Conservation (phyloP, 2,888 invertebrate genomes). For the Lycaena phlaeas region DNA sequence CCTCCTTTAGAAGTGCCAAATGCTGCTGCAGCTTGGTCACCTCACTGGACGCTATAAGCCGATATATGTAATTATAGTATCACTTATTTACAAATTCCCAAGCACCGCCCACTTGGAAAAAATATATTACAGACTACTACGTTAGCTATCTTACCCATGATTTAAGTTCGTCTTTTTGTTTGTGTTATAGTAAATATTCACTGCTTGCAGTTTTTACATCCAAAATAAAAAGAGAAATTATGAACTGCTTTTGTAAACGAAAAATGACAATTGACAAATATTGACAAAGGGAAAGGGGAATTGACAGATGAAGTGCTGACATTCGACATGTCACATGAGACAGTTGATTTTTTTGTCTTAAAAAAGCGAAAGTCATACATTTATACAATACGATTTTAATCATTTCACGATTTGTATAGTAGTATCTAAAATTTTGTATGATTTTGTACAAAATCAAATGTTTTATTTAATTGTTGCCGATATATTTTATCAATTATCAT, state of each 20-base stretch:
- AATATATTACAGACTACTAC: background rate
- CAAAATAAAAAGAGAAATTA: conserved; percentile 6
- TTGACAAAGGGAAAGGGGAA: too few relatives aligned
- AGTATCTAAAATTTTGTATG: too few relatives aligned
- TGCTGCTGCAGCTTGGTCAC: conserved; percentile 86
- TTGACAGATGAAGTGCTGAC: too few relatives aligned
- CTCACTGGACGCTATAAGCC: conserved; percentile 68
- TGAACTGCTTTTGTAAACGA: background rate
- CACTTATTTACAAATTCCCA: conserved; percentile 28
- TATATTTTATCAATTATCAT: too few relatives aligned
- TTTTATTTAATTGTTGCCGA: too few relatives aligned
- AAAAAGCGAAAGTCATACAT: too few relatives aligned
- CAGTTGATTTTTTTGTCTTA: background rate
- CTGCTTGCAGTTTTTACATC: conserved; percentile 1
- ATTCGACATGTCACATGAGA: too few relatives aligned
- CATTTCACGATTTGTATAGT: too few relatives aligned
- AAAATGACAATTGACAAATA: background rate
- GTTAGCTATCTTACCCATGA: conserved; percentile 7
- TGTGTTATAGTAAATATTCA: background rate
- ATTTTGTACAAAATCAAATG: too few relatives aligned
- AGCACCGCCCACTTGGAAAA: conserved; percentile 51
- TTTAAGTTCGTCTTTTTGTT: background rate
- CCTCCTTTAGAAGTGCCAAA: conserved; percentile 86
- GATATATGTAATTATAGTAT: conserved; percentile 26
- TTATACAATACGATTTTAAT: too few relatives aligned